Percentiles rank a stretch among this genome's conserved stretches.
These are phyloP conservation scores for Drosophila setosimentum DNA, from an alignment of 2,888 invertebrate genomes.

Conservation along the genomic window DNA sequence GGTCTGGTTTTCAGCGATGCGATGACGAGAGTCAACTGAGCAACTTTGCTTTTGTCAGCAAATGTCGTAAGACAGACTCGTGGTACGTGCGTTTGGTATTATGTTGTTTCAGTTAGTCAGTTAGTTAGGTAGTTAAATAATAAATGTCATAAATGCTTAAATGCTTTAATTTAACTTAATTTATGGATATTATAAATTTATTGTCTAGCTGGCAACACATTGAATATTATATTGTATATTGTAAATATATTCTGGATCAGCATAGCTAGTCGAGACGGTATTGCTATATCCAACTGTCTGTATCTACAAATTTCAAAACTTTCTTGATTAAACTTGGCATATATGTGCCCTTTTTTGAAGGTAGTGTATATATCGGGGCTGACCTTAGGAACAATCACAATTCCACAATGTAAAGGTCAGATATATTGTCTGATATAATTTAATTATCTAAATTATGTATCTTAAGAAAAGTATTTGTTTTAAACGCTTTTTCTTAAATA, in stretches of 20 bases:
- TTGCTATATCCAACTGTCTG: neutral
- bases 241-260: neutral
- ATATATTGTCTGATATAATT: neutral
- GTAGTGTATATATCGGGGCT: neutral
- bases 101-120: neutral
- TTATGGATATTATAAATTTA: neutral
- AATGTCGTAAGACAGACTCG: constrained; percentile 17
- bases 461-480: neutral
- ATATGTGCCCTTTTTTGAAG: neutral
- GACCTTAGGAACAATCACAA: neutral
- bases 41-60: constrained; percentile 20
- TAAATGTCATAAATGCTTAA: neutral
- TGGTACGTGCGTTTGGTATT: neutral
- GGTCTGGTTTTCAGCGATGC: constrained; percentile 38
- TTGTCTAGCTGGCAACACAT: neutral
- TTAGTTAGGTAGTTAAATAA: neutral
- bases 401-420: neutral
- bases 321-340: neutral
- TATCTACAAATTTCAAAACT: neutral
- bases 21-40: neutral
- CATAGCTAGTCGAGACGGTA: neutral
- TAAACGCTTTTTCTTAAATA: neutral
- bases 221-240: neutral
- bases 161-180: neutral
- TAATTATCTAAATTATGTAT: neutral